A percentile compares a stretch with the other conserved stretches of the same genome.
phyloP scores from a whole-genome alignment of 2,113 vertebrate species.

The Scolopax mira region DNA sequence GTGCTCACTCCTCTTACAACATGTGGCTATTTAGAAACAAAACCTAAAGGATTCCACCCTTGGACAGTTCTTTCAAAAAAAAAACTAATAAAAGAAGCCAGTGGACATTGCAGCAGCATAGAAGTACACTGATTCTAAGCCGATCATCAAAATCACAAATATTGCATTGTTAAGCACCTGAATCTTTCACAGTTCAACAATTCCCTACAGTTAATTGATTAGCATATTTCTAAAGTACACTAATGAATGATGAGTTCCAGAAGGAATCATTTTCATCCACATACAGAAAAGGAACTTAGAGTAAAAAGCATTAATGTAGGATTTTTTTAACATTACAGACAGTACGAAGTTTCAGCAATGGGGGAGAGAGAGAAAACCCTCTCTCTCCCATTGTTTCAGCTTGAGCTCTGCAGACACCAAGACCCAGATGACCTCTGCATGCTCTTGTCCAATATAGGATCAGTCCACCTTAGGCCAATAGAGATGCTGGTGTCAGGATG shows the following conservation, averaged over 20 bases:
- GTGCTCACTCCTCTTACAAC: background rate
- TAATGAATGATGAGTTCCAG: background rate
- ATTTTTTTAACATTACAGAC: background rate
- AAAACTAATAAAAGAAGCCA: background rate
- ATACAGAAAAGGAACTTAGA: background rate
- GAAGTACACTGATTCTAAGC: background rate
- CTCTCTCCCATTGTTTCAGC: background rate
- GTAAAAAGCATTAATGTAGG: background rate
- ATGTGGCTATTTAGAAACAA: background rate
- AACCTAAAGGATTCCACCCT: background rate
- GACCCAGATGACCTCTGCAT: background rate
- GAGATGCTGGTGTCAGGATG: fast-evolving
- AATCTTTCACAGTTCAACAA: background rate
- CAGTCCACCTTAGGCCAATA: background rate
- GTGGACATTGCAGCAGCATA: background rate
- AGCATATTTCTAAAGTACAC: background rate
- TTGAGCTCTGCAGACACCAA: background rate
- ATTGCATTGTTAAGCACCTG: background rate
- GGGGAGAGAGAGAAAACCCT: background rate
- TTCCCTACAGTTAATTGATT: background rate
- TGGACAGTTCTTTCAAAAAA: background rate
- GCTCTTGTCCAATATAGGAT: background rate
- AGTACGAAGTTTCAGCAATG: background rate
- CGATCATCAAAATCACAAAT: background rate
- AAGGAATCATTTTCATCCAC: background rate